A percentile compares a stretch with the other conserved stretches of the same genome.
phyloP scores from a whole-genome alignment of 1,140 invertebrate genomes.

The Stegodyphus dumicola region DNA sequence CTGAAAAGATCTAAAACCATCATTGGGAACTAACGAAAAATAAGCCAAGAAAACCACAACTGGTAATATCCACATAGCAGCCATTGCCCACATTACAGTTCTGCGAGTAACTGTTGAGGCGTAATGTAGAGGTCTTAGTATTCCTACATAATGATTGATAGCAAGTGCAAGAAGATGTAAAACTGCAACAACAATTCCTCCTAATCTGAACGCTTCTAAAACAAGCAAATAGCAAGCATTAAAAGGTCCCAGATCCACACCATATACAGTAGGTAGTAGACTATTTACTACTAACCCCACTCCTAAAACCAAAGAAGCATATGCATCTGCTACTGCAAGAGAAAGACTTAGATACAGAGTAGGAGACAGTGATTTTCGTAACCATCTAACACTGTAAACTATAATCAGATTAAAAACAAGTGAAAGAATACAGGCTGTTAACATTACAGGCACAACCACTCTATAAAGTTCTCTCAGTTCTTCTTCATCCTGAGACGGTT shows the following conservation, averaged over 20 bases:
- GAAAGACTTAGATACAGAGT: constrained; percentile 75
- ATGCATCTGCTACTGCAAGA: constrained; percentile 74
- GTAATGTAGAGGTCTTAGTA: constrained; percentile 75
- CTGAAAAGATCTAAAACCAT: constrained; percentile 68
- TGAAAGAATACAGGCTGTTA: constrained; percentile 71
- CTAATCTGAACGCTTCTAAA: constrained; percentile 72
- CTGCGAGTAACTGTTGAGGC: constrained; percentile 65
- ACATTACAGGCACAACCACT: constrained; percentile 66
- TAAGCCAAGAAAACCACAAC: constrained; percentile 71
- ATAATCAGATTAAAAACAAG: constrained; percentile 72
- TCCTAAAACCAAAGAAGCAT: constrained; percentile 72
- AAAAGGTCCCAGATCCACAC: constrained; percentile 60
- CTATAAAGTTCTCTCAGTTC: constrained; percentile 61
- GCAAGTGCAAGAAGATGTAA: constrained; percentile 76
- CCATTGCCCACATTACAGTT: constrained; percentile 69
- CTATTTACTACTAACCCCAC: constrained; percentile 73
- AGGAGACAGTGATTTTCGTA: constrained; percentile 72
- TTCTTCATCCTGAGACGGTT: neutral
- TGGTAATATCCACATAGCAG: constrained; percentile 73
- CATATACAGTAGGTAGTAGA: constrained; percentile 66
- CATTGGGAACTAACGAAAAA: constrained; percentile 69
- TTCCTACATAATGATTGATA: constrained; percentile 78
- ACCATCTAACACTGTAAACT: constrained; percentile 73
- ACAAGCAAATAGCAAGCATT: constrained; percentile 67
- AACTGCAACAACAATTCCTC: constrained; percentile 74